phyloP scores from a whole-genome alignment of 2,797 vertebrate genomes.

The Trematomus bernacchii region DNA sequence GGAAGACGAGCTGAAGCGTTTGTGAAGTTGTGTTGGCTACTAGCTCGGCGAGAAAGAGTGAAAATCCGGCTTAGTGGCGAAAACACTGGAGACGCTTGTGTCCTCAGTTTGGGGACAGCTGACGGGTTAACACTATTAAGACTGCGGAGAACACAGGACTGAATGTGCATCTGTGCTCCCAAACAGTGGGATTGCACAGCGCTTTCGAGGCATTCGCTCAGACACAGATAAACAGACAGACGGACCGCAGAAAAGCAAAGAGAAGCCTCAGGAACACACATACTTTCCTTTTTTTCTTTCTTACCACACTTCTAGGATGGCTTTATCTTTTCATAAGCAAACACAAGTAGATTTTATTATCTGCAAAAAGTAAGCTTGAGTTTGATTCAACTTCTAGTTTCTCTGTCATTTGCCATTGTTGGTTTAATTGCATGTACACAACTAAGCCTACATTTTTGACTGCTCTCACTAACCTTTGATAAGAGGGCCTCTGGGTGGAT shows the following conservation, averaged over 20 bases:
- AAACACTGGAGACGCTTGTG: slow-evolving; percentile 73
- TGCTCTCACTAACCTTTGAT: no score
- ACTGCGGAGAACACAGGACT: slow-evolving; percentile 72
- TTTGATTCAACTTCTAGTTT: slow-evolving; percentile 11
- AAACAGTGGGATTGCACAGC: slow-evolving; percentile 70
- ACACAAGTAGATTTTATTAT: slow-evolving; percentile 21
- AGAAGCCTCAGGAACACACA: slow-evolving; percentile 52
- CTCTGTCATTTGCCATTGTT: not conserved
- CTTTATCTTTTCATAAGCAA: slow-evolving; percentile 42
- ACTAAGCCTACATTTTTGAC: not conserved
- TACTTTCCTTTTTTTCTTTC: slow-evolving; percentile 40
- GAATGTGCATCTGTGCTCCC: slow-evolving; percentile 82
- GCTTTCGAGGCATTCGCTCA: slow-evolving; percentile 69
- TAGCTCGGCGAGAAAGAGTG: slow-evolving; percentile 65
- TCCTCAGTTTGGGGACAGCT: slow-evolving; percentile 78
- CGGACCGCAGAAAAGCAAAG: slow-evolving; percentile 51
- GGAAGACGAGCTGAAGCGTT: slow-evolving; percentile 35
- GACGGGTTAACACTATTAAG: slow-evolving; percentile 85
- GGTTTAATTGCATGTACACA: not conserved
- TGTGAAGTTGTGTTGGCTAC: slow-evolving; percentile 55
- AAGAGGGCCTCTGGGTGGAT: not conserved
- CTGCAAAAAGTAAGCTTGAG: slow-evolving; percentile 5
- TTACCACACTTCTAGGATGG: slow-evolving; percentile 15
- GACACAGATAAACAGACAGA: slow-evolving; percentile 72
- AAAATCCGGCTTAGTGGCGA: slow-evolving; percentile 72